These are phyloP conservation scores for Pseudomyrmex cubaensis DNA, from an alignment of 1,140 invertebrate species.

Conservation along the genomic window DNA sequence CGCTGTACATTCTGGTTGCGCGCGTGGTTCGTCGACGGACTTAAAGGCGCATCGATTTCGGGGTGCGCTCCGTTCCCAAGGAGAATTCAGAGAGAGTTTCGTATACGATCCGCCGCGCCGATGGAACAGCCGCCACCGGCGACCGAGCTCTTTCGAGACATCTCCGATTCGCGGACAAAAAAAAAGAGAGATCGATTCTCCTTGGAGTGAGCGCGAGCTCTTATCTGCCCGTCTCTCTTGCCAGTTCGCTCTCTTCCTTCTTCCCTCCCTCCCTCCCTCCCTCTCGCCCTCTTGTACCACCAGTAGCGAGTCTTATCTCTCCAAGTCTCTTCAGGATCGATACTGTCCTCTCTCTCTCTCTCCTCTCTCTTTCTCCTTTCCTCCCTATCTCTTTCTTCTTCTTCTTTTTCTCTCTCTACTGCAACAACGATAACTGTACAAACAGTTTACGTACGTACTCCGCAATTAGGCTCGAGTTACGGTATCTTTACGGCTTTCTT, in stretches of 20 bases:
- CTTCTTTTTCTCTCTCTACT: neutral
- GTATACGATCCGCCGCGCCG: neutral
- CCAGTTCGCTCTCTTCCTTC: neutral
- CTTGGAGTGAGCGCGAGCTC: conserved; percentile 40
- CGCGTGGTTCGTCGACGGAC: neutral
- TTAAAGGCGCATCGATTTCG: conserved; percentile 55
- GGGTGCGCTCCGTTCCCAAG: neutral
- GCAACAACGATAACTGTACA: conserved; percentile 35
- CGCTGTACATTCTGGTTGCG: conserved; percentile 50
- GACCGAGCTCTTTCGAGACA: conserved; percentile 50
- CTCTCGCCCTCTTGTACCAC: conserved; percentile 32
- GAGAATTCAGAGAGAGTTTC: conserved; percentile 30
- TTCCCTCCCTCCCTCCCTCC: neutral
- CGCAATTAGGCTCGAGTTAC: conserved; percentile 51
- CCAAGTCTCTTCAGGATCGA: conserved; percentile 45
- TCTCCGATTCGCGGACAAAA: conserved; percentile 37
- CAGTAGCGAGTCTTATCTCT: conserved; percentile 48
- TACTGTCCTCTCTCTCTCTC: neutral
- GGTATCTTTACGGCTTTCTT: conserved; percentile 29
- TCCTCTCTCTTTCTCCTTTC: neutral
- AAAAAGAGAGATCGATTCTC: conserved; percentile 32
- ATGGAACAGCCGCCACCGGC: conserved; percentile 29
- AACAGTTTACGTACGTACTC: conserved; percentile 37
- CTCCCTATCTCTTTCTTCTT: neutral
- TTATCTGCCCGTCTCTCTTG: conserved; percentile 19